Base-by-base conservation (phyloP, 37 sponge, comb jelly and placozoan species). In the Dysidea cf. avara region DNA sequence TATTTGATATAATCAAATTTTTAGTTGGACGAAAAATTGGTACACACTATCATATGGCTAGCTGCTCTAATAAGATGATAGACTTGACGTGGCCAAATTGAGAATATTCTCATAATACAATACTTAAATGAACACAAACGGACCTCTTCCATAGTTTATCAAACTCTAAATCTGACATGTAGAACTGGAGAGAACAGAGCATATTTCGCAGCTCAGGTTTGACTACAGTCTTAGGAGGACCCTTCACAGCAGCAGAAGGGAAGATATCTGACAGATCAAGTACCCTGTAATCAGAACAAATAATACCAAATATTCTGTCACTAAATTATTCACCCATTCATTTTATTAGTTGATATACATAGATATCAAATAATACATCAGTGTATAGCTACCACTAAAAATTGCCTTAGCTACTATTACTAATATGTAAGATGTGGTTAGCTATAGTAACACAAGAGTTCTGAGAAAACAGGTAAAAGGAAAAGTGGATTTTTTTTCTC, bases 121-220 rank as follows among this genome's bases (percentile, higher is more conserved):
- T n/a, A n/a, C n/a, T n/a, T n/a, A n/a, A n/a, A n/a, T n/a, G n/a
- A n/a, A n/a, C n/a, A 43, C 9, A 43, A 12, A 12, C 5, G 46
- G 5, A 68, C 69, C 31, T 68, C 31, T 46, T 68, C 69, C 69
- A 68, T 3, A 68, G 69, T 25, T 68, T 68, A n/a, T 68, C 69
- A 25, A 68, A 25, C 32, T 68, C 69, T 50, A 48, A 49, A 32
- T 25, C 32, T 2, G 48, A 40, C 51, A 50, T 68, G 51, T 14
- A 1, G 2, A 47, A 21, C 2, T 51, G 29, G 1, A 68, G 30
- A 25, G 51, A 51, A n/a, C 3, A 21, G 1, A 68, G 20, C 69
- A 68, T 68, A 32, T 68, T 68, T 11, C 13, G 25, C 17, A 68
- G 49, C 53, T 68, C 69, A 48, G 69, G 69, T 48, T 68, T 68